Evolutionary conservation across 1,140 invertebrate genomes (phyloP).

Genomic region (Tetramorium simillimum): DNA sequence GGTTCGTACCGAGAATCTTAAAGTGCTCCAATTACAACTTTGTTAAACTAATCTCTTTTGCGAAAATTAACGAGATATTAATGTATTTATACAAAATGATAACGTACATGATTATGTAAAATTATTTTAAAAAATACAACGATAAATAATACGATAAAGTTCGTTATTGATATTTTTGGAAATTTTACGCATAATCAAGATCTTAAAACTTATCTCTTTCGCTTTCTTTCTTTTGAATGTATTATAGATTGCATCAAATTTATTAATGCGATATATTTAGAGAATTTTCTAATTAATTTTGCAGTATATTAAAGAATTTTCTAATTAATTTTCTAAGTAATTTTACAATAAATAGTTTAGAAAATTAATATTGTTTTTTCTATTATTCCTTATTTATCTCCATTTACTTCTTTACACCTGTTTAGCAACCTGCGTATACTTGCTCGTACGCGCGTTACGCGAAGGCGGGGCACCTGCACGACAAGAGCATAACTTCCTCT

Average conservation of each 20-base stretch:
- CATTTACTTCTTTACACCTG: slow-evolving; percentile 41
- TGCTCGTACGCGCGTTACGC: slow-evolving; percentile 36
- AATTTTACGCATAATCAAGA: not conserved
- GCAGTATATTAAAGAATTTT: not conserved
- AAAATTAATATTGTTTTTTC: not conserved
- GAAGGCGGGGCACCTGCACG: slow-evolving; percentile 43
- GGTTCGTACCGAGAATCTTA: not conserved
- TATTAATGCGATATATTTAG: not conserved
- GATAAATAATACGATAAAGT: not conserved
- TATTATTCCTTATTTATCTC: not conserved
- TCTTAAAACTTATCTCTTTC: not conserved
- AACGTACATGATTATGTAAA: not conserved
- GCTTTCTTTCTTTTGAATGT: not conserved
- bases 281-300: not conserved
- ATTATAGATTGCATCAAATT: not conserved
- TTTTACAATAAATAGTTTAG: not conserved
- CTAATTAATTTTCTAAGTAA: not conserved
- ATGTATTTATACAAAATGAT: not conserved
- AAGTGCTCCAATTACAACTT: not conserved
- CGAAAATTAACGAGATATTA: not conserved
- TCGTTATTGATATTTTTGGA: not conserved
- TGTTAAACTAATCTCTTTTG: not conserved
- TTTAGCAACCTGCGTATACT: slow-evolving; percentile 42
- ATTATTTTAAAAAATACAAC: not conserved
- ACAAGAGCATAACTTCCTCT: slow-evolving; percentile 22